A percentile compares a stretch with the other conserved stretches of the same genome.
phyloP scores from a whole-genome alignment of 2,797 vertebrate species.

The Calcarius lapponicus region DNA sequence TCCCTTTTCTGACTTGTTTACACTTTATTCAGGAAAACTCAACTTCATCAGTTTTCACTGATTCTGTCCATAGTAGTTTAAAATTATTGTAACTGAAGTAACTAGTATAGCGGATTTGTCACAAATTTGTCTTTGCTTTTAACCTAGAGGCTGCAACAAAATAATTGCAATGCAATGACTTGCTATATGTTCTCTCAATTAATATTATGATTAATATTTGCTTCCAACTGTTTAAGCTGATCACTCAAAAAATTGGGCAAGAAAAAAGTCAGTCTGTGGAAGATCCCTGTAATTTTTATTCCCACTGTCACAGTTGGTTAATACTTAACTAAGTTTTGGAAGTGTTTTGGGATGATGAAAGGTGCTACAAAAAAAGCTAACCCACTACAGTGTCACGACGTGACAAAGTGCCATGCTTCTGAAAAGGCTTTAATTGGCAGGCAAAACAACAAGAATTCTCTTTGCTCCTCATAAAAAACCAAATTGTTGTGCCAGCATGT shows the following conservation, averaged over 20 bases:
- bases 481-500: not conserved
- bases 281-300: not conserved
- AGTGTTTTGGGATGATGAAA: not conserved
- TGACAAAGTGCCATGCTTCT: not conserved
- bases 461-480: not conserved
- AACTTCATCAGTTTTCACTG: not conserved
- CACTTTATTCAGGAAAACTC: not conserved
- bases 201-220: not conserved
- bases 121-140: not conserved
- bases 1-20: not conserved
- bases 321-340: constrained; percentile 33
- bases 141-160: not conserved
- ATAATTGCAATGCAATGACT: not conserved
- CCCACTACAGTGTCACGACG: not conserved
- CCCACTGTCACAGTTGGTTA: not conserved
- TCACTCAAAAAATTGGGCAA: not conserved
- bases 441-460: not conserved
- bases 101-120: not conserved
- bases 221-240: not conserved
- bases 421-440: not conserved
- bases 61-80: not conserved
- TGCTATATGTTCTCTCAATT: not conserved
- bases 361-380: not conserved
- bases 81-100: not conserved
- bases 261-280: not conserved